A percentile compares a stretch with the other conserved stretches of the same genome.
These are phyloP conservation scores for Scolopax bukidnonensis DNA, from an alignment of 2,797 vertebrate species.

Conservation along the genomic window DNA sequence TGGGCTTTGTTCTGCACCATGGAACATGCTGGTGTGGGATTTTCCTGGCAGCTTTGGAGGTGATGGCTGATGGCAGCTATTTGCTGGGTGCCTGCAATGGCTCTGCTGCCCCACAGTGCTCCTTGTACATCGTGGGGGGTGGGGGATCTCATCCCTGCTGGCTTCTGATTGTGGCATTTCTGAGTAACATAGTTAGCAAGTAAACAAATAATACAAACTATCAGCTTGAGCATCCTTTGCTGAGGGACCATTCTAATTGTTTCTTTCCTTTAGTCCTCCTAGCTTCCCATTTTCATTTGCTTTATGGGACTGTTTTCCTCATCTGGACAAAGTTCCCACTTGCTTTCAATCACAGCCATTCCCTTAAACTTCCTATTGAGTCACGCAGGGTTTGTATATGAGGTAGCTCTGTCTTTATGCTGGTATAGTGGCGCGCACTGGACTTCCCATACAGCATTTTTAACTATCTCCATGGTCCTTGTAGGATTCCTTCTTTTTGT, in stretches of 20 bases:
- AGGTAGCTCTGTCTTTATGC: background rate
- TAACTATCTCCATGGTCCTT: background rate
- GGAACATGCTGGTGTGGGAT: background rate
- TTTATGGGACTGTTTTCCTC: background rate
- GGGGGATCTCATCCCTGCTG: background rate
- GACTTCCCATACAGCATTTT: background rate
- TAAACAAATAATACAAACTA: background rate
- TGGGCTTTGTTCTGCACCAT: background rate
- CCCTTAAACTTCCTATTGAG: background rate
- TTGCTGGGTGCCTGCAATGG: background rate
- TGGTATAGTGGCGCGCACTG: background rate
- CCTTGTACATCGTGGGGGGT: accelerated
- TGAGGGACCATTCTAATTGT: background rate
- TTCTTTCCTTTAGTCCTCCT: background rate
- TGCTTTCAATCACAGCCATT: background rate
- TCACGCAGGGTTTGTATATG: background rate
- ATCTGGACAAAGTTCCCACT: background rate
- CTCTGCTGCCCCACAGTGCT: background rate
- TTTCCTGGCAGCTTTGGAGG: background rate
- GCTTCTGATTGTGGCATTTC: background rate
- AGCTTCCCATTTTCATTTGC: background rate
- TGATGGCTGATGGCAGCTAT: background rate
- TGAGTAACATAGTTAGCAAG: background rate
- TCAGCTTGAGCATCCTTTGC: background rate
- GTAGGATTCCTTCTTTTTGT: background rate